phyloP scores from a whole-genome alignment of 2,888 invertebrate species.

The Hipparchia sbordonii region DNA sequence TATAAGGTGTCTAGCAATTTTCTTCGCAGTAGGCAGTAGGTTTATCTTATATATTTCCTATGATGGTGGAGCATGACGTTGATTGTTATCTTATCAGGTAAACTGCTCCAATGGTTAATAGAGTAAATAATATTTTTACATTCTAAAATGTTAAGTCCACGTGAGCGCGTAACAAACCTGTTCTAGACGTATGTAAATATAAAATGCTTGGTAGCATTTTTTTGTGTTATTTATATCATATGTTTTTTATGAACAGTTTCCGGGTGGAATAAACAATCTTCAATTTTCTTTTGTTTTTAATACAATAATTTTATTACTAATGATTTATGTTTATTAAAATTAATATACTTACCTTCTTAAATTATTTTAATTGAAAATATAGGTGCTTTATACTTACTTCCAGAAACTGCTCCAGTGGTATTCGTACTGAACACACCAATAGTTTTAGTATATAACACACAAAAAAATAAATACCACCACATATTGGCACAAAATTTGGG shows the following conservation, averaged over 20 bases:
- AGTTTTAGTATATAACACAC: constrained; percentile 72
- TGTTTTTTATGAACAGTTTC: neutral
- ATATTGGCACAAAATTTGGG: constrained; percentile 78
- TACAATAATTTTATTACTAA: too few relatives aligned
- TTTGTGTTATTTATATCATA: constrained; percentile 10
- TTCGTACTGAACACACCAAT: constrained; percentile 69
- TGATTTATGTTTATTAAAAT: neutral
- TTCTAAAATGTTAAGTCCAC: constrained; percentile 28
- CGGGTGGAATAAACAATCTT: neutral
- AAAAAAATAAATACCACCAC: constrained; percentile 79
- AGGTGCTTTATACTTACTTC: constrained; percentile 60
- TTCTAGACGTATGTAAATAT: constrained; percentile 37
- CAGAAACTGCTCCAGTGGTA: constrained; percentile 58
- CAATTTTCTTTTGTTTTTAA: neutral
- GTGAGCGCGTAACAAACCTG: constrained; percentile 44
- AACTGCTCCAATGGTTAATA: constrained; percentile 13
- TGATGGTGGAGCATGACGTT: constrained; percentile 6
- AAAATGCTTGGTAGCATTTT: constrained; percentile 27
- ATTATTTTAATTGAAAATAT: constrained; percentile 1
- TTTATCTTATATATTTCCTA: neutral
- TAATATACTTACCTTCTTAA: neutral
- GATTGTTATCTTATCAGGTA: constrained; percentile 26
- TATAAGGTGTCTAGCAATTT: neutral
- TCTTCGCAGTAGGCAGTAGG: neutral
- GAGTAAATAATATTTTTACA: constrained; percentile 32